Base-by-base conservation (phyloP, 2,888 invertebrate species). In the Ctena decussata region DNA sequence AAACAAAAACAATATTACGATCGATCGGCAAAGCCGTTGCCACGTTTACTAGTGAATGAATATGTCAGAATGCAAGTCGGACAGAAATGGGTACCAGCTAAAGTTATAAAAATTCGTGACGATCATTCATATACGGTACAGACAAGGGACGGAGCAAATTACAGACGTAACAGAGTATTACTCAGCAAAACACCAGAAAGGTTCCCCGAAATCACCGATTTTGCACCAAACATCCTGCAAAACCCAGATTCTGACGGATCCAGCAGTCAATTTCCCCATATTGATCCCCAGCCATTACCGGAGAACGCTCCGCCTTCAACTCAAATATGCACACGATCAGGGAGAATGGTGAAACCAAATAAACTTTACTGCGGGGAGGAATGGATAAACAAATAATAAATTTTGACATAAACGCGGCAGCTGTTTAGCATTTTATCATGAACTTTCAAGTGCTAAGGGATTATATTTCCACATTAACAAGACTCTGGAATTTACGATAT, bases 361-460 rank as follows among this genome's bases (percentile, higher is more conserved):
- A 41, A 71, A 57, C 44, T 12, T 15, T 15, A 41, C 8, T 6
- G 41, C 6, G 41, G 15, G 15, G 15, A 41, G 6, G 41, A 41
- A 41, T 15, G 6, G 8, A 41, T 6, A 11, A 15, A 41, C 41
- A 11, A 11, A 15, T 41, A 15, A 11, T 41, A 11, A 41, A 41
- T 11, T 11, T 11, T 41, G 41, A 41, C 6, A n/a, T n/a, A n/a
- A n/a, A n/a, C n/a, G n/a, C n/a, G n/a, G n/a, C n/a, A n/a, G n/a
- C n/a, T 71, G 75, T 49, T 72, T 71, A 35, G 84, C 79, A 15
- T 82, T 86, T 76, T 71, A 82, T 21, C 84, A 82, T 60, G 41
- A 41, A 15, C 15, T 41, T 41, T 41, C n/a, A n/a, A n/a, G n/a
- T n/a, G n/a, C n/a, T n/a, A n/a, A n/a, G n/a, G n/a, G n/a, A n/a